Conservation (phyloP, 2,113 vertebrate species). For the Pelecanus crispus region DNA sequence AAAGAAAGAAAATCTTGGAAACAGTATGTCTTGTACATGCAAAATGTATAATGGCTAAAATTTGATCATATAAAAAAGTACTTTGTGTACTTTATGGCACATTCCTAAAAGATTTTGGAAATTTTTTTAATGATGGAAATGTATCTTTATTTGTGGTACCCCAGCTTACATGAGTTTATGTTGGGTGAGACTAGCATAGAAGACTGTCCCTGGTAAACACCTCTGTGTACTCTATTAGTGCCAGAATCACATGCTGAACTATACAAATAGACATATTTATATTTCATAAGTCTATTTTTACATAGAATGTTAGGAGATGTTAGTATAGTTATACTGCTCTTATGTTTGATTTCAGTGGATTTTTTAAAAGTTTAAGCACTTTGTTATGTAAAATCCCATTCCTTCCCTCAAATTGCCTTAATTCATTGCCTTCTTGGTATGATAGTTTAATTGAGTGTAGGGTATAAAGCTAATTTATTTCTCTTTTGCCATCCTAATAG, state of each 20-base stretch:
- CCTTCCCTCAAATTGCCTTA: slow-evolving; percentile 64
- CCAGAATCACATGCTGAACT: not conserved
- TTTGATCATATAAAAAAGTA: not conserved
- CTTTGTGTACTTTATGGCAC: not conserved
- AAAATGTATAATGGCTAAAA: not conserved
- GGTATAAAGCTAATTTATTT: slow-evolving; percentile 73
- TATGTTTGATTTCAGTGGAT: slow-evolving; percentile 36
- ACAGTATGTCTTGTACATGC: not conserved
- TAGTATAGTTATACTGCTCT: not conserved
- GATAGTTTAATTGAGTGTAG: slow-evolving; percentile 69
- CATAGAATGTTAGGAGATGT: not conserved
- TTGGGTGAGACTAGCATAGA: not conserved
- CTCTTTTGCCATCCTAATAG: slow-evolving; percentile 61
- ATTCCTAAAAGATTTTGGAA: not conserved
- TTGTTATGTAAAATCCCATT: slow-evolving; percentile 43
- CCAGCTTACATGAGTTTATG: not conserved
- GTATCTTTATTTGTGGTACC: not conserved
- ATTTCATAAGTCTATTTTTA: not conserved
- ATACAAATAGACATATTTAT: not conserved
- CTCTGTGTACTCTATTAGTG: not conserved
- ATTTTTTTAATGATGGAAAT: not conserved
- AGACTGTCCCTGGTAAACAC: not conserved
- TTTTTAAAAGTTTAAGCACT: slow-evolving; percentile 40
- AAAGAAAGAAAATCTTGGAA: not conserved
- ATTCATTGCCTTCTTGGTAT: slow-evolving; percentile 68